phyloP scores from a whole-genome alignment of 2,113 vertebrate species.

The Aphyosemion australe region DNA sequence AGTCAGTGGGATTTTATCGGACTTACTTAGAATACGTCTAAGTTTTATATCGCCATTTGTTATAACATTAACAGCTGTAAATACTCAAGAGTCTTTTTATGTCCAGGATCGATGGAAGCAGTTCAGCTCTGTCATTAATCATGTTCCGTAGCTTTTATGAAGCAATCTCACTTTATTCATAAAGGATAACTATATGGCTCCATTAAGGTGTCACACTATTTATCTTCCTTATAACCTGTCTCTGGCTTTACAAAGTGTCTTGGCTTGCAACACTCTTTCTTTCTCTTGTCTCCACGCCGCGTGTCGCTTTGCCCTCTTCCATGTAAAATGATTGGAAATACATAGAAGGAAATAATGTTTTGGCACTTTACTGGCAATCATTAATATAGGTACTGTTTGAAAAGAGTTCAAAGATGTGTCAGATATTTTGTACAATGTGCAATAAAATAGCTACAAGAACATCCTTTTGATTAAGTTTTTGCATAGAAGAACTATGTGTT shows the following conservation, averaged over 20 bases:
- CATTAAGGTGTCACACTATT: slow-evolving; percentile 78
- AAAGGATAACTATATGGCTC: slow-evolving; percentile 77
- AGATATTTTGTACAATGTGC: slow-evolving; percentile 16
- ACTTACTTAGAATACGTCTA: slow-evolving; percentile 48
- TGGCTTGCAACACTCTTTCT: slow-evolving; percentile 56
- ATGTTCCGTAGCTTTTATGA: slow-evolving; percentile 71
- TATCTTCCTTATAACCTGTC: slow-evolving; percentile 77
- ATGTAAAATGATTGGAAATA: slow-evolving; percentile 78
- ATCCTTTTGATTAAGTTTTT: no score
- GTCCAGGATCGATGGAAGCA: slow-evolving; percentile 58
- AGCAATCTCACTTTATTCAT: slow-evolving; percentile 80
- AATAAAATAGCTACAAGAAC: slow-evolving; percentile 13
- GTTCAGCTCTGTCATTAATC: slow-evolving; percentile 68
- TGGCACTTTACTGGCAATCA: slow-evolving; percentile 70
- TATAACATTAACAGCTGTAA: slow-evolving; percentile 75
- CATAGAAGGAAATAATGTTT: slow-evolving; percentile 68
- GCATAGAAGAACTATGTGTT: no score
- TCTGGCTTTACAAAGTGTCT: slow-evolving; percentile 68
- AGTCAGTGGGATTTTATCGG: slow-evolving; percentile 46
- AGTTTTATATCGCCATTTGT: slow-evolving; percentile 72
- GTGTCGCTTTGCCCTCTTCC: slow-evolving; percentile 74
- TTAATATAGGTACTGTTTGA: slow-evolving; percentile 12
- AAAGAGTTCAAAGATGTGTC: slow-evolving; percentile 25
- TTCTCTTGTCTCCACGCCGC: slow-evolving; percentile 56
- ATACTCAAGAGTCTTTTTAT: slow-evolving; percentile 69